Evolutionary conservation across 2,888 invertebrate genomes (phyloP).

Genomic region (Oxyteleia sp.): DNA sequence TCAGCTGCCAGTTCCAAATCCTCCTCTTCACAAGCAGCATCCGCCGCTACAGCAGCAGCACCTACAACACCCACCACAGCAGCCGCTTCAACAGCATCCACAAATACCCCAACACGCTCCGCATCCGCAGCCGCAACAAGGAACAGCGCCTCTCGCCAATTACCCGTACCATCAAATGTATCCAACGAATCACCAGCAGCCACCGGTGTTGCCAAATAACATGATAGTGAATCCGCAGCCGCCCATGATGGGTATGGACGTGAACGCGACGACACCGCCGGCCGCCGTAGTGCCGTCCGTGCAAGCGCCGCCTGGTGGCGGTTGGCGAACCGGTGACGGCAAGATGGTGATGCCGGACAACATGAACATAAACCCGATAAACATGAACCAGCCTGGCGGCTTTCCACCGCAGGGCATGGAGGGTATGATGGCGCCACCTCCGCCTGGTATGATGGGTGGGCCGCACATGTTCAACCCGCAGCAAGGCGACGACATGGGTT

Average conservation of each 20-base stretch:
- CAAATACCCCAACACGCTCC: slow-evolving; percentile 21
- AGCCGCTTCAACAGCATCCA: neutral
- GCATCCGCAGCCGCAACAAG: slow-evolving; percentile 9
- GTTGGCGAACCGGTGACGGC: slow-evolving; percentile 88
- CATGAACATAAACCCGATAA: too few species aligned
- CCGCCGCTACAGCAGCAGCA: slow-evolving; percentile 81
- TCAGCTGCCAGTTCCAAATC: slow-evolving; percentile 88
- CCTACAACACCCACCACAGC: slow-evolving; percentile 65
- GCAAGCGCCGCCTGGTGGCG: slow-evolving; percentile 86
- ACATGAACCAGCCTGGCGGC: too few species aligned
- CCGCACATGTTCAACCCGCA: too few species aligned
- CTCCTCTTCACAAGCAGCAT: too few species aligned
- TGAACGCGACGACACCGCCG: slow-evolving; percentile 71
- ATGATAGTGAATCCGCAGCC: slow-evolving; percentile 83
- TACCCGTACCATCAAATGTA: slow-evolving; percentile 72
- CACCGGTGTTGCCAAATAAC: slow-evolving; percentile 74
- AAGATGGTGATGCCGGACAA: too few species aligned
- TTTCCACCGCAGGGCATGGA: too few species aligned
- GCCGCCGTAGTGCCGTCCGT: slow-evolving; percentile 59
- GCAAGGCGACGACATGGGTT: too few species aligned
- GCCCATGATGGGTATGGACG: slow-evolving; percentile 86
- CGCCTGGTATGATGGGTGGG: too few species aligned
- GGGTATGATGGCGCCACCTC: too few species aligned
- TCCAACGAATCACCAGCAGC: slow-evolving; percentile 72
- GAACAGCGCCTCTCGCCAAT: slow-evolving; percentile 59